Base-by-base conservation (phyloP, 2,888 invertebrate species). In the Morpho deidamia region DNA sequence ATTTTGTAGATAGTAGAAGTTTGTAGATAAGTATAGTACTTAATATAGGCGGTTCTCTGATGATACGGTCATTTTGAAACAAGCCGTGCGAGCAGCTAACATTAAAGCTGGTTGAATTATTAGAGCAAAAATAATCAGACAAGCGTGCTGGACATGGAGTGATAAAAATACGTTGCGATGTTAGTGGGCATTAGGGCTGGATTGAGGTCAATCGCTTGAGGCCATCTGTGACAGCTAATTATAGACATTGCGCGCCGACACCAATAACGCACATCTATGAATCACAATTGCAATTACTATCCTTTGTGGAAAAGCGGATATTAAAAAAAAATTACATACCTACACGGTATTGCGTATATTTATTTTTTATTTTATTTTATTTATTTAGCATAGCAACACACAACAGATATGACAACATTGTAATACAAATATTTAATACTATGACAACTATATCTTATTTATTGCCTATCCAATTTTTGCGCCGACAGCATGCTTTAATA, bases 201-300 rank as follows among this genome's bases (percentile, higher is more conserved):
- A 88, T 87, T 81, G 84, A 75, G 88, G 89, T 89, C 88, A 87
- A 83, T 81, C 87, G 83, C 78, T 82, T 80, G 85, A 83, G 84
- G 85, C 85, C 86, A 87, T 86, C 84, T 83, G 86, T 80, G 77
- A 71, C 66, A 71, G 76, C 78, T 89, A 87, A 88, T 88, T 87
- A 88, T 87, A 88, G 84, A 74, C 71, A 72, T 74, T 70, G 68
- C 72, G 75, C 78, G 78, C 72, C 72, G 74, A 74, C 71, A 68
- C 75, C 78, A 77, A 81, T 78, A 76, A 75, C 73, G 74, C 74
- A 76, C 74, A 68, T 75, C 74, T 74, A 70, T 76, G 75, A 74
- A 77, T 74, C 70, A 77, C 73, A 74, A 81, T 78, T 77, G 74
- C 71, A 70, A 77, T 69, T 67, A 74, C 70, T 67, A 71, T 23